These are phyloP conservation scores for Centruroides vittatus DNA, from an alignment of 1,140 invertebrate species.

Conservation along the genomic window DNA sequence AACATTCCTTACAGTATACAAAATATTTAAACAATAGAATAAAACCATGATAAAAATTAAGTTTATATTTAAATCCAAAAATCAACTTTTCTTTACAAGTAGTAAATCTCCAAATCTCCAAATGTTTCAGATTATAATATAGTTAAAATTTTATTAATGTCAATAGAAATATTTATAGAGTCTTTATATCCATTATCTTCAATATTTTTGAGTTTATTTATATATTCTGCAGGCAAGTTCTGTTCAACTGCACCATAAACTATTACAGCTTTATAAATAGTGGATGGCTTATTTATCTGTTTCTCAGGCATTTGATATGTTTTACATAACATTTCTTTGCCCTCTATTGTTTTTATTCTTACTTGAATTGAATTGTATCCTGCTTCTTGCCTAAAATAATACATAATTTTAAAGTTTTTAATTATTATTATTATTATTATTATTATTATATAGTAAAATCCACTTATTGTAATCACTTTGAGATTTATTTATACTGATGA, in stretches of 20 bases:
- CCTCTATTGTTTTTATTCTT: neutral
- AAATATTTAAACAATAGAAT: too few relatives aligned
- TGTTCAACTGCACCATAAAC: conserved; percentile 8
- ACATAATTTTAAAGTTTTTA: neutral
- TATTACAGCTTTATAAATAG: conserved; percentile 6
- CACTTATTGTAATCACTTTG: too few relatives aligned
- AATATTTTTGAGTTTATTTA: conserved; percentile 1
- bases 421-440: too few relatives aligned
- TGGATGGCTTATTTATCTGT: neutral
- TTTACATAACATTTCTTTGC: neutral
- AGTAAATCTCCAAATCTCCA: too few relatives aligned
- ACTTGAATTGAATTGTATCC: neutral
- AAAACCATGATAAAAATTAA: too few relatives aligned
- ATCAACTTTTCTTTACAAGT: too few relatives aligned
- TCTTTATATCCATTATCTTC: conserved; percentile 9
- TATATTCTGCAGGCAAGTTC: neutral
- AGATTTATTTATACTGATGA: too few relatives aligned
- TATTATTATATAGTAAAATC: neutral
- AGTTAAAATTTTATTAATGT: neutral
- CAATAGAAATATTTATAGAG: neutral
- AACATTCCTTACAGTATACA: too few relatives aligned
- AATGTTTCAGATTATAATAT: too few relatives aligned
- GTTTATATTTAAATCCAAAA: too few relatives aligned
- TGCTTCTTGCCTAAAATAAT: conserved; percentile 7
- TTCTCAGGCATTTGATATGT: neutral